phyloP scores from a whole-genome alignment of 2,797 vertebrate species.

The Taeniopygia guttata region DNA sequence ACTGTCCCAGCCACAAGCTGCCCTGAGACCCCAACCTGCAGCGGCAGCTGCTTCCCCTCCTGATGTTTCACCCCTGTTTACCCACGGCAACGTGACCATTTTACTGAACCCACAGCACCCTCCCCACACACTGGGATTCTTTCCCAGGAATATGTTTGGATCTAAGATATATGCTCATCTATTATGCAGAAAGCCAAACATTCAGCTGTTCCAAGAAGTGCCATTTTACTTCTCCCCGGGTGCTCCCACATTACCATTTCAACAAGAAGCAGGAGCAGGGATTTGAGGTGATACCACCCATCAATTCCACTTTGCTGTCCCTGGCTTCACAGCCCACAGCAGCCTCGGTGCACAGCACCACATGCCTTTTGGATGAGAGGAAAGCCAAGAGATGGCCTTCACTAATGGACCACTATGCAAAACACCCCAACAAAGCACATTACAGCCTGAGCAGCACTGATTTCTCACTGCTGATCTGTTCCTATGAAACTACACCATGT shows the following conservation, averaged over 20 bases:
- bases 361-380: not conserved
- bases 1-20: not conserved
- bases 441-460: not conserved
- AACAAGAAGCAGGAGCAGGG: not conserved
- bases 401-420: not conserved
- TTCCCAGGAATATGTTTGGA: not conserved
- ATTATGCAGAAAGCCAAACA: not conserved
- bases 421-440: not conserved
- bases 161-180: not conserved
- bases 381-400: not conserved
- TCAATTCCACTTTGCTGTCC: constrained; percentile 12
- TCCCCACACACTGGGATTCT: rapidly evolving
- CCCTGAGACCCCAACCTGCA: not conserved
- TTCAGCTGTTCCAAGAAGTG: not conserved
- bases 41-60: not conserved
- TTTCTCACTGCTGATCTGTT: not conserved
- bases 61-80: not conserved
- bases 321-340: not conserved
- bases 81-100: rapidly evolving
- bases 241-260: not conserved
- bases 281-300: not conserved
- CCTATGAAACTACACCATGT: not conserved
- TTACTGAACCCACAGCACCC: not conserved
- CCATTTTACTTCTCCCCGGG: constrained; percentile 6
- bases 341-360: not conserved